Conservation (phyloP, 2,888 invertebrate species). For the Hemithea aestivaria region DNA sequence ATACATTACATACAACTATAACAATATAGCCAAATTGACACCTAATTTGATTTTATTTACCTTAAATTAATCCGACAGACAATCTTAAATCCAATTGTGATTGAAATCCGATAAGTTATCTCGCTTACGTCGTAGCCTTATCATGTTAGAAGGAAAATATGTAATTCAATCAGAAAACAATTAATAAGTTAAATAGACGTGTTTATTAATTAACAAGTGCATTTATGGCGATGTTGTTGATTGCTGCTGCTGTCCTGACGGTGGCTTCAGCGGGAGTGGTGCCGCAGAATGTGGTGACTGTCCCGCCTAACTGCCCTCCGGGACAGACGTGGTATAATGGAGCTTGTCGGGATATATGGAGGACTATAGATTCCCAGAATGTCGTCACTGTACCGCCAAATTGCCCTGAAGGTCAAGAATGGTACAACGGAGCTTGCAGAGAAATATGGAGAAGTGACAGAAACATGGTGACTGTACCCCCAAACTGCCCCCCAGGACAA, state of each 20-base stretch:
- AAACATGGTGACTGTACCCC: neutral
- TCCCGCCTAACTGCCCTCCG: constrained; percentile 13
- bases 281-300: constrained; percentile 13
- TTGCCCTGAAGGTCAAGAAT: constrained; percentile 9
- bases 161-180: constrained; percentile 15
- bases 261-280: constrained; percentile 5
- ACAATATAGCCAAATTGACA: too few species aligned
- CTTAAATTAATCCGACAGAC: neutral
- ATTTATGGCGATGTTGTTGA: constrained; percentile 6
- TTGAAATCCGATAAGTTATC: constrained; percentile 9
- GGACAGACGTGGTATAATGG: constrained; percentile 15
- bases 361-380: constrained; percentile 1
- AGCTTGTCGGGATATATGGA: constrained; percentile 15
- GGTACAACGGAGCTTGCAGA: constrained; percentile 14
- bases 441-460: constrained; percentile 15
- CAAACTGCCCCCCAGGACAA: constrained; percentile 10
- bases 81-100: constrained; percentile 1
- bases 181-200: constrained; percentile 10
- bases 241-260: constrained; percentile 6
- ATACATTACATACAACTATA: too few species aligned
- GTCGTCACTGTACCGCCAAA: constrained; percentile 11
- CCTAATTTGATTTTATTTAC: too few species aligned
- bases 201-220: neutral
- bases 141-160: constrained; percentile 12
- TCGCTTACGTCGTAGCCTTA: constrained; percentile 11